Base-by-base conservation (phyloP, 2,113 vertebrate genomes). In the Phaethornis superciliosus region DNA sequence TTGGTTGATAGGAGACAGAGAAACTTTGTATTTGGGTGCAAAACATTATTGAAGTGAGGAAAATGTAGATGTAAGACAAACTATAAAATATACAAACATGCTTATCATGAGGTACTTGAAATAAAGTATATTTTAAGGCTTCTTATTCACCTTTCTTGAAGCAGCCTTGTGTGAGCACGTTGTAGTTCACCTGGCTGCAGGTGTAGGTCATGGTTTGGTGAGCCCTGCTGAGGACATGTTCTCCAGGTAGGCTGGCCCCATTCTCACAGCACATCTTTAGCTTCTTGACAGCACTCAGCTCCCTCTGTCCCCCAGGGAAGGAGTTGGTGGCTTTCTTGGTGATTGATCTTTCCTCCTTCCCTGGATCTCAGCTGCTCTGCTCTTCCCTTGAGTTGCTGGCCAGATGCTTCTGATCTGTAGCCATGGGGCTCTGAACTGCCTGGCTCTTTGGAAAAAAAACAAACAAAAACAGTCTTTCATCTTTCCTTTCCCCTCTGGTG, bases 141-240 rank as follows among this genome's bases (percentile, higher is more conserved):
- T 70, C 56, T 44, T n/a, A 4, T 9, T 80, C 64, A 35, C 13
- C 32, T 55, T 21, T 27, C 24, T 47, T 24, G 78, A 17, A 46
- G 0, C 17, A 2, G 1, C 46, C 64, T 72, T 17, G 9, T 1
- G 4, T 11, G n/a, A 62, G 27, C 58, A 9, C 2, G 0, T n/a
- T 16, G 0, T 4, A 32, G 69, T 51, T 78, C 68, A 40, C 3
- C 9, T 24, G 1, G 1, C 13, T 32, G 72, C 68, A n/a, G 2
- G 15, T 4, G 30, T 23, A 9, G 58, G 27, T 49, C 58, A 5
- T 42, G 7, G 22, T 4, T 56, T 27, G 13, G 19, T 11, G 55
- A 55, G 13, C 46, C 52, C 26, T 72, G 33, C 49, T 18, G 17
- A 4, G 20, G 32, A 15, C 5, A 1, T 7, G 7, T 40, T 60